These are phyloP conservation scores for Cacoxenus indagator DNA, from an alignment of 2,888 invertebrate species.

Conservation along the genomic window DNA sequence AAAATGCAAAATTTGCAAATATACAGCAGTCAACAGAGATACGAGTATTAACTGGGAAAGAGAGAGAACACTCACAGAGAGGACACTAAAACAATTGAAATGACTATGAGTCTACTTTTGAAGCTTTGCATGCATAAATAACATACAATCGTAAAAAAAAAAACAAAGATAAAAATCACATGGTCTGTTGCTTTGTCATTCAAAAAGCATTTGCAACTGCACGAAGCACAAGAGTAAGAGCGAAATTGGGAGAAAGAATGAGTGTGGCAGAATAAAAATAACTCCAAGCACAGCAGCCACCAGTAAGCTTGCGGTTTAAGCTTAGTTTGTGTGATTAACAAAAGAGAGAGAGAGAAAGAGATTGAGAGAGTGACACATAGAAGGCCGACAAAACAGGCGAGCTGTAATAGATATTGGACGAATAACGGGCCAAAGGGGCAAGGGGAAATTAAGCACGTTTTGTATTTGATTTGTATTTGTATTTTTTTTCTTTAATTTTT, in stretches of 20 bases:
- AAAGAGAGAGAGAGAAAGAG: neutral
- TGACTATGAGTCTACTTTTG: neutral
- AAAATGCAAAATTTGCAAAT: neutral
- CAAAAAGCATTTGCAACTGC: neutral
- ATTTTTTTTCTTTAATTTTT: neutral
- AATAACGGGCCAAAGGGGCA: neutral
- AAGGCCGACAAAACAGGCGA: too few species aligned
- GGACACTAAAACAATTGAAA: neutral
- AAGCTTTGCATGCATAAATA: constrained; percentile 21
- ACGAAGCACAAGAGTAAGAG: neutral
- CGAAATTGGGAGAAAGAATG: neutral
- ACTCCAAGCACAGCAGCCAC: neutral
- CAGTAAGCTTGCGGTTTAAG: neutral
- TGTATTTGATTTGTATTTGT: neutral
- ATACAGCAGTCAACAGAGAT: constrained; percentile 19
- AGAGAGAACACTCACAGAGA: neutral
- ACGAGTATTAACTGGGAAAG: constrained; percentile 30
- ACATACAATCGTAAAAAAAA: constrained; percentile 12
- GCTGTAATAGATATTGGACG: neutral
- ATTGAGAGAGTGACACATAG: too few species aligned
- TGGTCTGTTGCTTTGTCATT: neutral
- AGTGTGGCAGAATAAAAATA: neutral
- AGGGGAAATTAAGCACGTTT: too few species aligned
- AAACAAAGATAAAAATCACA: constrained; percentile 12
- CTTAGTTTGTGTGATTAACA: too few species aligned